Evolutionary conservation across 2,797 vertebrate species (phyloP).

Genomic region (Sternotherus odoratus): DNA sequence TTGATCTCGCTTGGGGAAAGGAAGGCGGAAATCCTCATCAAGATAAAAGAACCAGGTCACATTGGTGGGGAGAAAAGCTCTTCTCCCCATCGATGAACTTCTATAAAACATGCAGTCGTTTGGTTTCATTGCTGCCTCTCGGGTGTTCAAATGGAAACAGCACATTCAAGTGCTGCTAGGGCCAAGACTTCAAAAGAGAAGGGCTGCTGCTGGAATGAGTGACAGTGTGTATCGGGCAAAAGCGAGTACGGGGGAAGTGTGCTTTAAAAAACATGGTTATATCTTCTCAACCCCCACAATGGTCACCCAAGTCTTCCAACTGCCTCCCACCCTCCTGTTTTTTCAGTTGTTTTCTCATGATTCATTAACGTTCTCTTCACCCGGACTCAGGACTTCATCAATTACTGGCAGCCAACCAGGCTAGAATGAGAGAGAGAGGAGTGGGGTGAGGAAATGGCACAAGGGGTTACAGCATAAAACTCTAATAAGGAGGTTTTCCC

Average conservation of each 20-base stretch:
- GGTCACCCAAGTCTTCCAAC: not conserved
- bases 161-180: not conserved
- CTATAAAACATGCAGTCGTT: not conserved
- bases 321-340: not conserved
- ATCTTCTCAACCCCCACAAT: not conserved
- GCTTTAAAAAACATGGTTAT: not conserved
- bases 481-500: not conserved
- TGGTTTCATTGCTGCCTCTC: not conserved
- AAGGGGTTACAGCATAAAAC: slow-evolving; percentile 14
- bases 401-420: slow-evolving; percentile 11
- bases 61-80: not conserved
- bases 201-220: accelerated
- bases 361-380: not conserved
- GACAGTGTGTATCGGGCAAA: not conserved
- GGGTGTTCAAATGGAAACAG: not conserved
- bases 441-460: slow-evolving; percentile 10
- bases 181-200: not conserved
- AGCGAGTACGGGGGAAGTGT: not conserved
- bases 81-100: not conserved
- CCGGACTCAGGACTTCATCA: not conserved
- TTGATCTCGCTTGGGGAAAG: not conserved
- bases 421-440: not conserved
- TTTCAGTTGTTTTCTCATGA: not conserved
- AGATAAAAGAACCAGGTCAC: not conserved
- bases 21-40: not conserved